Base-by-base conservation (phyloP, 1,140 invertebrate species). In the Aphaenogaster floridana region DNA sequence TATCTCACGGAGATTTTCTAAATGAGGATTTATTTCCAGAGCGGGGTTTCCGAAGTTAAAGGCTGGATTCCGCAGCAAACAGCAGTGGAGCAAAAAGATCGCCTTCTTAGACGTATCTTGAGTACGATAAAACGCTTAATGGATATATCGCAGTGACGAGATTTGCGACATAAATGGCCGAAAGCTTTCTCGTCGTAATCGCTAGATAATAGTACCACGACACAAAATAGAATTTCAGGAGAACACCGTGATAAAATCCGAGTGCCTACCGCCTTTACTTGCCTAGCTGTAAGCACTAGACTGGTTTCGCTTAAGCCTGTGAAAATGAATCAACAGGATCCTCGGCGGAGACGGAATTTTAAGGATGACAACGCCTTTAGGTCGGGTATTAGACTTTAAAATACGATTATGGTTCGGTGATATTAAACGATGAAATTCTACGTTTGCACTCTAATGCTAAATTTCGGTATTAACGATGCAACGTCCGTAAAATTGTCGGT, bases 151-250 rank as follows among this genome's bases (percentile, higher is more conserved):
- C 34, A 15, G 39, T 42, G 69, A 36, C 28, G 57, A 74, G 74
- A 84, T 63, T 84, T 61, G 69, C 80, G 45, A 84, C 54, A 39
- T 39, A 61, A 76, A 84, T 63, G 54, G 54, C 69, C 69, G 42
- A 76, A 76, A 84, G 68, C 80, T 84, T 76, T 76, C 54, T 76
- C 54, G 28, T 4, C 28, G 42, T 61, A 76, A 76, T 84, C 69
- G 69, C 80, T 76, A 50, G 69, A 76, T 84, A 84, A 84, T 84
- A 45, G 79, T 45, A 36, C 54, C 52, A 34, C 34, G 13, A 28
- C 11, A 52, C 9, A 17, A 69, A 28, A 54, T 54, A 42, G 8
- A 39, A 54, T 71, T 54, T 71, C 15, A 71, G 42, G 5, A 71
- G 54, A 81, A 42, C 9, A 28, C 54, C 54, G 68, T 28, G 50